Percentiles rank a stretch among this genome's conserved stretches.
phyloP scores from a whole-genome alignment of 2,888 invertebrate genomes.

The Gasteruption jaculator region DNA sequence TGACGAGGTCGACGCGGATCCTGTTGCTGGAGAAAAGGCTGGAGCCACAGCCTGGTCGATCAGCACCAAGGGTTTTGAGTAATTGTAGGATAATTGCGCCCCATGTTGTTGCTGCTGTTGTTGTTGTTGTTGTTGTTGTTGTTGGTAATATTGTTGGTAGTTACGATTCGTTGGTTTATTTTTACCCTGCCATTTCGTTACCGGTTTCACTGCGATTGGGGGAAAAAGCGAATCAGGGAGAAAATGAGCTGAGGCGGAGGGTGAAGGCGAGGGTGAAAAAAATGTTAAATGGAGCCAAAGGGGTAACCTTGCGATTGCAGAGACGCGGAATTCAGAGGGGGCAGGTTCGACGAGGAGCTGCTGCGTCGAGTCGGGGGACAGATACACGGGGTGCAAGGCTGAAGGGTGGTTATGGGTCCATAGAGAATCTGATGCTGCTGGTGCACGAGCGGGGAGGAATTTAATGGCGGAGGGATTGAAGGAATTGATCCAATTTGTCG shows the following conservation, averaged over 20 bases:
- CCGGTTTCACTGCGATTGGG: no score
- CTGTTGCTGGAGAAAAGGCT: constrained; percentile 18
- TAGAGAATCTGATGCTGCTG: constrained; percentile 39
- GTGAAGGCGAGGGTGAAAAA: no score
- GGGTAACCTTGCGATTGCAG: constrained; percentile 36
- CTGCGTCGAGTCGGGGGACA: constrained; percentile 34
- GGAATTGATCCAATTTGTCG: constrained; percentile 31
- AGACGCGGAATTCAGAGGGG: constrained; percentile 25
- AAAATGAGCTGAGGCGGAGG: no score
- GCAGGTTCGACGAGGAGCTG: constrained; percentile 23
- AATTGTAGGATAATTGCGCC: constrained; percentile 29
- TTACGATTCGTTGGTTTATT: constrained; percentile 29
- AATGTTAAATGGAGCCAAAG: no score
- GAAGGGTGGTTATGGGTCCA: constrained; percentile 35
- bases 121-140: constrained; percentile 24
- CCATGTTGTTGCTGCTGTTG: constrained; percentile 26
- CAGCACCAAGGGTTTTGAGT: constrained; percentile 34
- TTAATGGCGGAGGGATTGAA: constrained; percentile 25
- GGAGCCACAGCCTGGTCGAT: constrained; percentile 33
- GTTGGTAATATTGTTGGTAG: constrained; percentile 31
- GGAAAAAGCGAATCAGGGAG: no score
- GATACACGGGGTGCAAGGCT: constrained; percentile 34
- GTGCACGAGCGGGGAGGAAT: constrained; percentile 25
- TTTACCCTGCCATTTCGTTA: constrained; percentile 41
- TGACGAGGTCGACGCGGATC: constrained; percentile 25